Percentiles rank a stretch among this genome's conserved stretches.
These are phyloP conservation scores for Thaleichthys pacificus DNA, from an alignment of 2,797 vertebrate species.

Conservation along the genomic window DNA sequence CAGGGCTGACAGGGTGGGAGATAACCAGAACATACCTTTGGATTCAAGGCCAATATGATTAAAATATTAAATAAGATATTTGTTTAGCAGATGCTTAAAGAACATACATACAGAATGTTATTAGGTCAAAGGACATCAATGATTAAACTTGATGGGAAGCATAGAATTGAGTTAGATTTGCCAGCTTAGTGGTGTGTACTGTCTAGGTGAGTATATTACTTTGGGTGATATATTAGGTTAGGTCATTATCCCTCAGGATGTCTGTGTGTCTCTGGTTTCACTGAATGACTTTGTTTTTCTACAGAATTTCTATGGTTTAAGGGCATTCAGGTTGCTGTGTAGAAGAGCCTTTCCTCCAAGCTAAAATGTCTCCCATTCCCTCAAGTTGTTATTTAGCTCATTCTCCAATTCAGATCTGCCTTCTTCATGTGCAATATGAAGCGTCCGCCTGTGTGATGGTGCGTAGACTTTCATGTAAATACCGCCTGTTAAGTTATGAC, in stretches of 20 bases:
- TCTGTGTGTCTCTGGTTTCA: conserved; percentile 45
- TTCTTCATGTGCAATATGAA: conserved; percentile 76
- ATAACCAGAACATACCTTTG: too few relatives aligned
- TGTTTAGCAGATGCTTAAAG: too few relatives aligned
- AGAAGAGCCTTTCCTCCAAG: conserved; percentile 26
- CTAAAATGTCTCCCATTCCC: conserved; percentile 19
- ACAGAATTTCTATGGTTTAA: conserved; percentile 38
- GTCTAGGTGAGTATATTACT: conserved; percentile 32
- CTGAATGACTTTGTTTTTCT: conserved; percentile 38
- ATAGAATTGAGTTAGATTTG: conserved; percentile 5
- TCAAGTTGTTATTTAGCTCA: conserved; percentile 25
- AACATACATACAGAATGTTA: not conserved
- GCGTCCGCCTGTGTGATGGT: conserved; percentile 65
- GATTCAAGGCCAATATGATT: too few relatives aligned
- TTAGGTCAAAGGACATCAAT: not conserved
- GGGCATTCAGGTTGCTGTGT: conserved; percentile 47
- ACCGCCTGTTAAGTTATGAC: conserved; percentile 67
- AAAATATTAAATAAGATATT: too few relatives aligned
- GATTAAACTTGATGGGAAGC: not conserved
- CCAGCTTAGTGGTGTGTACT: not conserved
- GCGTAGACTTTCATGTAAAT: conserved; percentile 68
- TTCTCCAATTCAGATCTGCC: conserved; percentile 61
- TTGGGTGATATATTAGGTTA: conserved; percentile 7
- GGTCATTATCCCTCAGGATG: conserved; percentile 25
- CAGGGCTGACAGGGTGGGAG: too few relatives aligned